Conservation (phyloP, 2,113 vertebrate genomes). For the Gopherus evgoodei region DNA sequence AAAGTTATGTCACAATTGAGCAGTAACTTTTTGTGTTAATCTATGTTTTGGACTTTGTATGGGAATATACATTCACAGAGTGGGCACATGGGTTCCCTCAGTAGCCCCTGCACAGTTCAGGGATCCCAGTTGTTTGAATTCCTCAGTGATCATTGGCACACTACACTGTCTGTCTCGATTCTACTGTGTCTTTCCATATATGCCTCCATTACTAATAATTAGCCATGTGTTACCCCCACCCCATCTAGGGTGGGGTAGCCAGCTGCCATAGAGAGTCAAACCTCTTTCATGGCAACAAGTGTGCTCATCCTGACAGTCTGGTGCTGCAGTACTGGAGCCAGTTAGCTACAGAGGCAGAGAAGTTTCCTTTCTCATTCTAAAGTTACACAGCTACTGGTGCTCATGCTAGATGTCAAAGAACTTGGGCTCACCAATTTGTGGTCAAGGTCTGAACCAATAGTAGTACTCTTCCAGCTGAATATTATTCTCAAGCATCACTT, state of each 20-base stretch:
- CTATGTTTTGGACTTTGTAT: not conserved
- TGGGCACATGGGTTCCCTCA: not conserved
- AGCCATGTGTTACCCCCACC: not conserved
- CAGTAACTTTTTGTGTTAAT: not conserved
- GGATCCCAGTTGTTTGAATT: too few species aligned
- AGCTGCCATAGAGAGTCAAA: not conserved
- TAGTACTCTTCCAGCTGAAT: too few species aligned
- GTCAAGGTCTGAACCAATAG: not conserved
- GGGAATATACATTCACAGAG: not conserved
- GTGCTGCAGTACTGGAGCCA: not conserved
- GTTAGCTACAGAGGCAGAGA: not conserved
- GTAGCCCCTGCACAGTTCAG: not conserved
- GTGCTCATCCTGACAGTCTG: not conserved
- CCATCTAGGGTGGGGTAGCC: too few species aligned
- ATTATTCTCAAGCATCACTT: not conserved
- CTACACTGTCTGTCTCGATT: not conserved
- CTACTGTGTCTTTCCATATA: not conserved
- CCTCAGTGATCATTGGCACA: not conserved
- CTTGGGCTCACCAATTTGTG: not conserved
- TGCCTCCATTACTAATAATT: not conserved
- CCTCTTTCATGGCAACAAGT: not conserved
- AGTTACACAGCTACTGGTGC: not conserved
- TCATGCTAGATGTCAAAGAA: not conserved
- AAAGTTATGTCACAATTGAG: not conserved
- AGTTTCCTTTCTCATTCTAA: not conserved